These are phyloP conservation scores for Agonopterix subpropinquella DNA, from an alignment of 2,888 invertebrate genomes.

Conservation along the genomic window DNA sequence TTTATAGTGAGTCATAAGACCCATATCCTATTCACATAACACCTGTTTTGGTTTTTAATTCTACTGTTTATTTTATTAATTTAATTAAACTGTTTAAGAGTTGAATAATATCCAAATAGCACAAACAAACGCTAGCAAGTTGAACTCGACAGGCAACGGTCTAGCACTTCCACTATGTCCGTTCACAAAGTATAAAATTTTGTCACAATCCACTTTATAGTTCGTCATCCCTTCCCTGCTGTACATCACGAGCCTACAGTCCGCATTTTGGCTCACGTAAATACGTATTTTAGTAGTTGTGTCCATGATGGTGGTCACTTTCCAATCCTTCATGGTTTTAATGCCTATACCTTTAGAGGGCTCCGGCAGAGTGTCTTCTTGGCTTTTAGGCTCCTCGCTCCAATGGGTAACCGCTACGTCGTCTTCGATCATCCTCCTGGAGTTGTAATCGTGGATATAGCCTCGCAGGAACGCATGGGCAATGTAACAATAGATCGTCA, in stretches of 20 bases:
- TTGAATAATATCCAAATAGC: neutral
- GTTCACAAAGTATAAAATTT: conserved; percentile 53
- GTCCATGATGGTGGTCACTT: conserved; percentile 48
- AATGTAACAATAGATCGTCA: conserved; percentile 46
- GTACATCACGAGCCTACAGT: conserved; percentile 57
- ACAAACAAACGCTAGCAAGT: neutral
- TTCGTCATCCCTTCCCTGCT: conserved; percentile 55
- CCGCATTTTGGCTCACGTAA: conserved; percentile 53
- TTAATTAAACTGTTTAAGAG: neutral
- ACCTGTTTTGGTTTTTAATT: neutral
- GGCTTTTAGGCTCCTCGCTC: conserved; percentile 43
- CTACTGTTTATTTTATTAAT: no score
- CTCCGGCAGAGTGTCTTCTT: conserved; percentile 27
- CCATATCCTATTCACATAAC: neutral
- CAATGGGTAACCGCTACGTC: conserved; percentile 54
- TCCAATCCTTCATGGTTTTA: conserved; percentile 47
- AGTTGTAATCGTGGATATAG: conserved; percentile 57
- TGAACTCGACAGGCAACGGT: neutral
- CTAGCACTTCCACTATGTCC: neutral
- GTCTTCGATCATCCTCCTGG: conserved; percentile 54
- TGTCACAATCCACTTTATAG: conserved; percentile 54
- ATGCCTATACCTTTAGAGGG: conserved; percentile 22
- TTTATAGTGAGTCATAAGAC: no score
- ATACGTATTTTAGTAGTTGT: conserved; percentile 46
- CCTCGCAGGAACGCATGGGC: conserved; percentile 47